Percentiles rank a stretch among this genome's conserved stretches.
These are phyloP conservation scores for Paguma larvata DNA, from an alignment of 2,797 vertebrate genomes.

Conservation along the genomic window DNA sequence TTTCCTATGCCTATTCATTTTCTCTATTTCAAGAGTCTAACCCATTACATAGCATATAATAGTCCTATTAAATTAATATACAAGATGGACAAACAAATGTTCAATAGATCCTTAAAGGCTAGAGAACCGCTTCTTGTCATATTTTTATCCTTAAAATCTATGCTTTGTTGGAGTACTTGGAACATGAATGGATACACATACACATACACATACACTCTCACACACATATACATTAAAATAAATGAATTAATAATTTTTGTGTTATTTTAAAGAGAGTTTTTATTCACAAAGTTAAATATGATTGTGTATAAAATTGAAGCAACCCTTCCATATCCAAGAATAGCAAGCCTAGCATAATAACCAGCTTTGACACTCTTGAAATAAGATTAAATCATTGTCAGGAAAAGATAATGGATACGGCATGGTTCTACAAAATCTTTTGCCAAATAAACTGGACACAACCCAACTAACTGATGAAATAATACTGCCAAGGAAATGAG, in stretches of 20 bases:
- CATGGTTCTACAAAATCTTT: slow-evolving; percentile 60
- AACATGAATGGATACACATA: background rate
- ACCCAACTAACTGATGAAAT: slow-evolving; percentile 71
- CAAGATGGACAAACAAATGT: background rate
- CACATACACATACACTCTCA: background rate
- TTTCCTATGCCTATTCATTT: background rate
- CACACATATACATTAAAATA: background rate
- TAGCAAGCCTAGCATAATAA: background rate
- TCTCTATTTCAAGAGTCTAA: background rate
- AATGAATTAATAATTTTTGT: background rate
- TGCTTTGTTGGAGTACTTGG: background rate
- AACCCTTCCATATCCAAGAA: slow-evolving; percentile 1
- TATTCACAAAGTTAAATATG: background rate
- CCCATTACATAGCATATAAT: background rate
- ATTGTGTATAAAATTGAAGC: slow-evolving; percentile 7
- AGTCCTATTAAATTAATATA: background rate
- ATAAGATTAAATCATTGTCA: slow-evolving; percentile 74
- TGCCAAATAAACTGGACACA: slow-evolving; percentile 77
- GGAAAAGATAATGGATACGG: slow-evolving; percentile 65
- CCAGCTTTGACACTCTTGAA: slow-evolving; percentile 17
- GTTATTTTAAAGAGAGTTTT: background rate
- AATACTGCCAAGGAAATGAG: slow-evolving; percentile 59
- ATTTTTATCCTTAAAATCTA: background rate
- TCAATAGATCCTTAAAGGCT: background rate
- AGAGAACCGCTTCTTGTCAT: background rate